These are phyloP conservation scores for Dipodomys ordii DNA, from an alignment of 2,113 vertebrate species.

Conservation along the genomic window DNA sequence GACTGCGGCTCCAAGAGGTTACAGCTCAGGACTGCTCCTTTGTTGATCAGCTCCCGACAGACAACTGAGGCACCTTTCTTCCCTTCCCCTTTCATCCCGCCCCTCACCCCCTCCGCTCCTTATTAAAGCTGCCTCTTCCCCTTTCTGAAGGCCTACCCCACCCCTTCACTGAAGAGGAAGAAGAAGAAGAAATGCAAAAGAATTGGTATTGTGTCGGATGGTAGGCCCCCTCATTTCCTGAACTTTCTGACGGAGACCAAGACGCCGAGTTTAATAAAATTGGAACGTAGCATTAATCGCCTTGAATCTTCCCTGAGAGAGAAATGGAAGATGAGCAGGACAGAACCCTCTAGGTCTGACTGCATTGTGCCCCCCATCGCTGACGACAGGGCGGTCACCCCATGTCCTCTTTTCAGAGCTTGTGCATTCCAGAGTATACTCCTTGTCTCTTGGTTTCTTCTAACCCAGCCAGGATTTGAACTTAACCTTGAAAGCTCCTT, in stretches of 20 bases:
- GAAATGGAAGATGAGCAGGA: constrained; percentile 60
- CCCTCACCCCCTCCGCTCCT: neutral
- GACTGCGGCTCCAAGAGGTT: constrained; percentile 98
- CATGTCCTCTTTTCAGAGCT: neutral
- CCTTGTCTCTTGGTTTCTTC: constrained; percentile 4
- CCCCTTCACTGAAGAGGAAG: constrained; percentile 73
- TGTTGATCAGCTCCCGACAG: constrained; percentile 96
- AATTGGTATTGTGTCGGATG: constrained; percentile 60
- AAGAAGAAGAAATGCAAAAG: constrained; percentile 53
- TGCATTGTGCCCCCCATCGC: neutral
- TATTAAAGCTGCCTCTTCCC: constrained; percentile 87
- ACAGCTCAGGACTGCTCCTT: constrained; percentile 99
- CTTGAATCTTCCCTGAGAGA: constrained; percentile 70
- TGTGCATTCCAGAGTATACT: neutral
- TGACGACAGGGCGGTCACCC: neutral
- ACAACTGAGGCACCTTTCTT: constrained; percentile 91
- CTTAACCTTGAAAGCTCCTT: constrained; percentile 34
- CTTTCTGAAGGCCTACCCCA: constrained; percentile 72
- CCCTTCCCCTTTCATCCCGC: constrained; percentile 78
- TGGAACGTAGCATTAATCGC: constrained; percentile 71
- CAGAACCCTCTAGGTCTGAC: neutral
- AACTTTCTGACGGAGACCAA: constrained; percentile 68
- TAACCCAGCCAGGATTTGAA: constrained; percentile 24
- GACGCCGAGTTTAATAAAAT: constrained; percentile 75
- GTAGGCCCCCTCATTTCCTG: constrained; percentile 70